Base-by-base conservation (phyloP, 2,888 invertebrate species). In the Pandemis corylana region DNA sequence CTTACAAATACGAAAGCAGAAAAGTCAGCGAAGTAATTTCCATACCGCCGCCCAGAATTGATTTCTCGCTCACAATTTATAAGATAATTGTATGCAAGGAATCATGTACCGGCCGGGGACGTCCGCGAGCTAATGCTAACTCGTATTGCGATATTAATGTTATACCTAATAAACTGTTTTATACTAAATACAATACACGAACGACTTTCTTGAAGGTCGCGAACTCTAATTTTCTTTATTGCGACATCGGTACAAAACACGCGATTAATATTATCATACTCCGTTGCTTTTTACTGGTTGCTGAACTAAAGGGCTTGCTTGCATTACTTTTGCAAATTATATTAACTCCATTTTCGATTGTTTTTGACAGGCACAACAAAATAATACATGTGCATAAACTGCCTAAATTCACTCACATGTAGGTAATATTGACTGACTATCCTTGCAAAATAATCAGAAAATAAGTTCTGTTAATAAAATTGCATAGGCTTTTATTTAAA, bases 81-180 rank as follows among this genome's bases (percentile, higher is more conserved):
- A 82, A 81, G 78, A 84, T 91, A 90, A 92, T 92, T 93, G 46
- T 91, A 92, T 91, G 90, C 91, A 87, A 90, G 90, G 85, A 88
- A 87, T 83, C 84, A 86, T 91, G 93, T 94, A 93, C 93, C 93
- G 88, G 86, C 77, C 85, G 78, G 93, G 78, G 93, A 93, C 88
- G 80, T 86, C 86, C 85, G 85, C 85, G 86, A 78, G 81, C 82
- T 90, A 90, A 90, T 89, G 86, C 80, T 70, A 77, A 75, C 82
- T 86, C 84, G 85, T 84, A 86, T 86, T 87, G 85, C 81, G 84
- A 83, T 84, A 87, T 87, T 89, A 89, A 87, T 87, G 85, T 80
- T 74, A 69, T 72, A 66, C 78, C 79, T 85, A 87, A 85, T 88
- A 89, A 89, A 86, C 89, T 84, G 85, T 85, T 84, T 84, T 84